Conservation (phyloP, 2,888 invertebrate species). For the Drosophila demipolita region DNA sequence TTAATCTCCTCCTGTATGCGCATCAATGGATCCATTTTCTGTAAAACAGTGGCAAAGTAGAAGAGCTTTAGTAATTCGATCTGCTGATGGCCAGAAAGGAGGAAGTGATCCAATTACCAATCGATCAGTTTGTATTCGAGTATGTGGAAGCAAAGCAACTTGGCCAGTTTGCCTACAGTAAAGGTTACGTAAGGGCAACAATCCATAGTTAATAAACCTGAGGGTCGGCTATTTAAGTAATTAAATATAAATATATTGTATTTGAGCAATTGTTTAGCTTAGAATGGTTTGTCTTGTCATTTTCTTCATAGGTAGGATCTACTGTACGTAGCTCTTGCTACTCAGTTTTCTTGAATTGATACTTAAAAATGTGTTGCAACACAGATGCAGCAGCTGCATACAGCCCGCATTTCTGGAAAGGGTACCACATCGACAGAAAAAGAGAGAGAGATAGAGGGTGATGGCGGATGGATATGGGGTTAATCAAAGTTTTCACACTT, state of each 20-base stretch:
- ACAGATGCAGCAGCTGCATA: slow-evolving; percentile 25
- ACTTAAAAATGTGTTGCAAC: slow-evolving; percentile 5
- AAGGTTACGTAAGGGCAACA: background rate
- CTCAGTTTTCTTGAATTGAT: background rate
- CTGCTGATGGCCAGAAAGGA: slow-evolving; percentile 15
- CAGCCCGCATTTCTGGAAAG: slow-evolving; percentile 13
- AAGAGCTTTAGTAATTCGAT: slow-evolving; percentile 21
- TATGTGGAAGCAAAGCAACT: slow-evolving; percentile 25
- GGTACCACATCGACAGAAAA: background rate
- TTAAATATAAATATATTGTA: no score
- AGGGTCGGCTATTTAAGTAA: background rate
- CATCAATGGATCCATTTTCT: slow-evolving; percentile 90
- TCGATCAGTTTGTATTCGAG: slow-evolving; percentile 56
- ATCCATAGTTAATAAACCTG: background rate
- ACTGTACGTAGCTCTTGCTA: slow-evolving; percentile 12
- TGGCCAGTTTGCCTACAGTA: slow-evolving; percentile 20
- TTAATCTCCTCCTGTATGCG: slow-evolving; percentile 96
- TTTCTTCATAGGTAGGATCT: background rate
- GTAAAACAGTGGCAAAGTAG: slow-evolving; percentile 84
- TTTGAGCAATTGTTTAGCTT: background rate
- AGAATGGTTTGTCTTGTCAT: background rate
- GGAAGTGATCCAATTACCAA: slow-evolving; percentile 52
- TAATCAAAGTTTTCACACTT: slow-evolving; percentile 4
- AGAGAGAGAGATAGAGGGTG: background rate
- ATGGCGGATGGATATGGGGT: background rate